These are phyloP conservation scores for Odontesthes bonariensis DNA, from an alignment of 2,113 vertebrate species.

Conservation along the genomic window DNA sequence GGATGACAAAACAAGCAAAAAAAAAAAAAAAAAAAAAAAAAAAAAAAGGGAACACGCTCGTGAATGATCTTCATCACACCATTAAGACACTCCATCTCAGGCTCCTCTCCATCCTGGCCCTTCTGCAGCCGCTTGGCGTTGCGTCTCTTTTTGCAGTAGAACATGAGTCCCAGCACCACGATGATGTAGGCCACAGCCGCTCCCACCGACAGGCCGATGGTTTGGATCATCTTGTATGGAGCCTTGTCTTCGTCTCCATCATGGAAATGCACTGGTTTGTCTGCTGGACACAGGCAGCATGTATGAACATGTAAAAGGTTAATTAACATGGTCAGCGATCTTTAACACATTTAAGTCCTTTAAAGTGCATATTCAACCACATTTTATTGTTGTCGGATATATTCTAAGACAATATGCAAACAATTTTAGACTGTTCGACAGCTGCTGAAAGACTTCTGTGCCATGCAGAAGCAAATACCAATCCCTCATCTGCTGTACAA, in stretches of 20 bases:
- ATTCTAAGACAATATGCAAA: not conserved
- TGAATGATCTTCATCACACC: slow-evolving; percentile 76
- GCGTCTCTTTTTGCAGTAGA: slow-evolving; percentile 98
- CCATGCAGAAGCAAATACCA: not conserved
- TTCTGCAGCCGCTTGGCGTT: slow-evolving; percentile 93
- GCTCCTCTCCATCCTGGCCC: slow-evolving; percentile 90
- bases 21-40: no score
- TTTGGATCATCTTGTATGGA: slow-evolving; percentile 99
- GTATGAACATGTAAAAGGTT: not conserved
- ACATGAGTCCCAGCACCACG: slow-evolving; percentile 97
- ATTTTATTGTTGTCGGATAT: not conserved
- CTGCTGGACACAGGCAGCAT: slow-evolving; percentile 71
- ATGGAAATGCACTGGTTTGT: slow-evolving; percentile 81
- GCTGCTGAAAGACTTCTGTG: not conserved
- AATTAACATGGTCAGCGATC: not conserved
- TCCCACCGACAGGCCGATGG: slow-evolving; percentile 94
- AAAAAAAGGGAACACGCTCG: no score
- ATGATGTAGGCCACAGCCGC: slow-evolving; percentile 98
- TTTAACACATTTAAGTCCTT: not conserved
- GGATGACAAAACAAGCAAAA: not conserved
- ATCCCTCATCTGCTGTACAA: not conserved
- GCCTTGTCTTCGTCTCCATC: slow-evolving; percentile 82
- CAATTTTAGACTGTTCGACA: not conserved
- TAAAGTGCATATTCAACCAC: not conserved
- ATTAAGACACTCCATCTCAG: slow-evolving; percentile 97